Base-by-base conservation (phyloP, 2,797 vertebrate genomes). In the Scomberomorus guttatus region DNA sequence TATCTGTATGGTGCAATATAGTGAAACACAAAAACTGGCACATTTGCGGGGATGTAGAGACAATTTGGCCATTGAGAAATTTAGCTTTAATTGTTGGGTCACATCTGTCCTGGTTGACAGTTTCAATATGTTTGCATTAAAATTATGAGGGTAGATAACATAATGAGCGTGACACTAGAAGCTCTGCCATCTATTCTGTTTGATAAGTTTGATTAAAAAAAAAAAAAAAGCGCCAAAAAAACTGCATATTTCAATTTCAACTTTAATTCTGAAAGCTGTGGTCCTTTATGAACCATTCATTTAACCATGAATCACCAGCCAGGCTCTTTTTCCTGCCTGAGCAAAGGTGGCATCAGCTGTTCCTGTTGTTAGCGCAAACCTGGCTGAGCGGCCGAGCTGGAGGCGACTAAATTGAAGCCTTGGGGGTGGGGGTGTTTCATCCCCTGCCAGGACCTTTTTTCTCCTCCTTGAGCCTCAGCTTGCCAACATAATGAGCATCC, bases 311-410 rank as follows among this genome's bases (percentile, higher is more conserved):
- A 82, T 75, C 51, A 68, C 48, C 14, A 46, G 32, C 25, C 42
- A 58, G 62, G 68, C 34, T 85, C 46, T 20, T 50, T 50, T 59
- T 58, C 34, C 58, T 52, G 65, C 37, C 56, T 71, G 75, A 84
- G 68, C 64, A 77, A 78, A 81, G 77, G 77, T 76, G 83, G 85
- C 60, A 86, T 85, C 83, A 89, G 88, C 80, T 87, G 83, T 66
- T 90, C 44, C 63, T 64, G 72, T 81, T 87, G 80, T 87, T 79
- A 75, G 59, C 60, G n/a, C 62, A 73, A 85, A 83, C 66, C 64
- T 77, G 68, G 56, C 80, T 62, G 84, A 84, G 75, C 44, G 34
- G 73, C 80, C 52, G 61, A 75, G 85, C 82, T 83, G 80, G 86
- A 87, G 73, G 80, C n/a, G 66, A 59, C 82, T 77, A 71, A 89